Percentiles rank a stretch among this genome's conserved stretches.
These are phyloP conservation scores for Paguma larvata DNA, from an alignment of 2,797 vertebrate species.

Conservation along the genomic window DNA sequence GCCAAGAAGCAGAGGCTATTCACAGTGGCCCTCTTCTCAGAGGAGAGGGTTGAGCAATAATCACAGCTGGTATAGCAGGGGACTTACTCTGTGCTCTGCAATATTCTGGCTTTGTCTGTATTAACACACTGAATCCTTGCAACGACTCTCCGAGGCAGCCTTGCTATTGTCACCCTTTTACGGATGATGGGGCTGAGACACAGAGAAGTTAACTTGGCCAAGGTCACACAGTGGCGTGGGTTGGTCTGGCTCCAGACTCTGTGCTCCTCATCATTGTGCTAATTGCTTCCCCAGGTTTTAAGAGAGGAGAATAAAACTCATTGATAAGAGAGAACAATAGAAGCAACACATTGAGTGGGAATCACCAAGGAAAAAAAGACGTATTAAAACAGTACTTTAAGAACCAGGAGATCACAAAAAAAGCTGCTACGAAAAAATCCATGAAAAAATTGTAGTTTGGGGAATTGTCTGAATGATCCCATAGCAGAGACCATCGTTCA, in stretches of 20 bases:
- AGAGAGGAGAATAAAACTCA: background rate
- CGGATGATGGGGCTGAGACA: background rate
- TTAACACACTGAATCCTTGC: background rate
- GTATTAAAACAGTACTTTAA: background rate
- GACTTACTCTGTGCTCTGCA: background rate
- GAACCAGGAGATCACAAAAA: background rate
- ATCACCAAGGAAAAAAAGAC: background rate
- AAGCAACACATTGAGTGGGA: accelerated
- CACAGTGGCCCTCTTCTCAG: accelerated
- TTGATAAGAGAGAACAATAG: background rate
- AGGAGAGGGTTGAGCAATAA: background rate
- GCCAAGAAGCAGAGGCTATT: background rate
- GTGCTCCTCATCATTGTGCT: background rate
- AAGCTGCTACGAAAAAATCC: background rate
- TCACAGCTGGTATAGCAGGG: background rate
- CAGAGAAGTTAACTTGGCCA: background rate
- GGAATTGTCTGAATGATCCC: background rate
- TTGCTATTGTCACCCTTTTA: background rate
- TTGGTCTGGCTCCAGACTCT: background rate
- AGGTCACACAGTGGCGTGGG: background rate
- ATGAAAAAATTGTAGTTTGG: background rate
- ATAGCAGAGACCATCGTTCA: background rate
- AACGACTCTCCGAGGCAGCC: background rate
- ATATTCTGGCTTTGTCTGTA: background rate
- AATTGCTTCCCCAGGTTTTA: background rate